Conservation (phyloP, 2,113 vertebrate genomes). For the Carlito syrichta region DNA sequence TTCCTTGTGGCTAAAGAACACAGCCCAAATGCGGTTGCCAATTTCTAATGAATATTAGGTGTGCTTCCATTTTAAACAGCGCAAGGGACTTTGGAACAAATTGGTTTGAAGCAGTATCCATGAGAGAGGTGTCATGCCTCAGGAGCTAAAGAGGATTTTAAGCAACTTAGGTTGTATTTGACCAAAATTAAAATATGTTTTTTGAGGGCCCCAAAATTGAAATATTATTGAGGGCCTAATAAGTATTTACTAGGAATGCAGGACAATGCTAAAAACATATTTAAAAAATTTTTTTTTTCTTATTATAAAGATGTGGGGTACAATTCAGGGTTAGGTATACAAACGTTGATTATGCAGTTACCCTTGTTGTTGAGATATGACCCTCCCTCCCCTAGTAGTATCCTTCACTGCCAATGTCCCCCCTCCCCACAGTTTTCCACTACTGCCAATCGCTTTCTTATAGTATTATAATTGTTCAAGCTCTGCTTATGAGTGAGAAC, state of each 20-base stretch:
- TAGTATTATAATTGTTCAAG: too few relatives aligned
- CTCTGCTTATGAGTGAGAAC: too few relatives aligned
- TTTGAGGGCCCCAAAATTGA: conserved; percentile 37
- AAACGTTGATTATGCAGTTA: too few relatives aligned
- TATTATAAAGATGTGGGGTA: too few relatives aligned
- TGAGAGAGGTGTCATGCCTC: neutral
- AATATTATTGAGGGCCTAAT: conserved; percentile 36
- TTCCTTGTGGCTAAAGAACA: conserved; percentile 39
- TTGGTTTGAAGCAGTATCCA: neutral
- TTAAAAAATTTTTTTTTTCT: too few relatives aligned
- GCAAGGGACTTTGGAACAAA: neutral
- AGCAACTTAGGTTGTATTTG: conserved; percentile 8
- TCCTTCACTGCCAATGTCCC: too few relatives aligned
- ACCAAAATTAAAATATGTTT: conserved; percentile 38
- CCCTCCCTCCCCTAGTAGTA: too few relatives aligned
- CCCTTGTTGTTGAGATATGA: too few relatives aligned
- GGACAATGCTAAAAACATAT: conserved; percentile 29
- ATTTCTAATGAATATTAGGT: conserved; percentile 18
- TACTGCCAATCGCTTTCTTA: too few relatives aligned
- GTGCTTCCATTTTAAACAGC: neutral
- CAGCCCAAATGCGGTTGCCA: neutral
- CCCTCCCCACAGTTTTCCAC: too few relatives aligned
- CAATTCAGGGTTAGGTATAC: too few relatives aligned
- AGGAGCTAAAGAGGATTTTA: conserved; percentile 12
- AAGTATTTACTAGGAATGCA: conserved; percentile 51